These are phyloP conservation scores for Tigriopus californicus DNA, from an alignment of 2,888 invertebrate genomes.

Conservation along the genomic window DNA sequence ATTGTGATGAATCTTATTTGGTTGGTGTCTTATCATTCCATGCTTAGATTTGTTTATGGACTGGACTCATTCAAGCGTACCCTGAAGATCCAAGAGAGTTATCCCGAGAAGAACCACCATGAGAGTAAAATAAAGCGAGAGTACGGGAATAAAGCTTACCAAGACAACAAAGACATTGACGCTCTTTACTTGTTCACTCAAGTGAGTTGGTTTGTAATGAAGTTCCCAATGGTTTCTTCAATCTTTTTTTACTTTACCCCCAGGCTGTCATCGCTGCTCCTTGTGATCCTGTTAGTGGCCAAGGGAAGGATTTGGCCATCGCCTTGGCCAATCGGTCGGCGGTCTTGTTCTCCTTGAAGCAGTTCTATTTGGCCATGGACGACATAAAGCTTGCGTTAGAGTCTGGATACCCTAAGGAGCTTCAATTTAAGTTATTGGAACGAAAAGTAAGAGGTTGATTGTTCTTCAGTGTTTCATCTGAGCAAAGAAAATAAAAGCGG, in stretches of 20 bases:
- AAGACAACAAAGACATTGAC: constrained; percentile 19
- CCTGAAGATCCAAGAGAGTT: constrained; percentile 5
- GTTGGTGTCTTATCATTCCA: no score
- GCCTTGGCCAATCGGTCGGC: constrained; percentile 33
- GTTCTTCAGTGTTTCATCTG: constrained; percentile 28
- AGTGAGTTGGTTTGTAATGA: constrained; percentile 12
- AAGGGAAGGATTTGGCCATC: neutral
- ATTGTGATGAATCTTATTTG: neutral
- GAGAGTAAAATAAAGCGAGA: constrained; percentile 18
- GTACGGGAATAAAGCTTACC: constrained; percentile 20
- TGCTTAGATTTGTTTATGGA: neutral
- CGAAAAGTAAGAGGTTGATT: constrained; percentile 44
- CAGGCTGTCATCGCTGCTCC: constrained; percentile 1
- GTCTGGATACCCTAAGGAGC: constrained; percentile 49
- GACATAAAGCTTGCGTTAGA: constrained; percentile 45
- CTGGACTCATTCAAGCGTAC: neutral
- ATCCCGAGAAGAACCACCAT: constrained; percentile 12
- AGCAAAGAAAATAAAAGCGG: neutral
- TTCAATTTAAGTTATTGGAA: constrained; percentile 54
- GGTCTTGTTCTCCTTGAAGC: constrained; percentile 33
- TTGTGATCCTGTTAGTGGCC: neutral
- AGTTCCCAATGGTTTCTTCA: neutral
- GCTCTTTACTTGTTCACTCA: constrained; percentile 20
- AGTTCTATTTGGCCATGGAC: constrained; percentile 34
- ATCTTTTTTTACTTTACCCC: neutral